A percentile compares a stretch with the other conserved stretches of the same genome.
These are phyloP conservation scores for Metallyticus violacea DNA, from an alignment of 2,888 invertebrate genomes.

Conservation along the genomic window DNA sequence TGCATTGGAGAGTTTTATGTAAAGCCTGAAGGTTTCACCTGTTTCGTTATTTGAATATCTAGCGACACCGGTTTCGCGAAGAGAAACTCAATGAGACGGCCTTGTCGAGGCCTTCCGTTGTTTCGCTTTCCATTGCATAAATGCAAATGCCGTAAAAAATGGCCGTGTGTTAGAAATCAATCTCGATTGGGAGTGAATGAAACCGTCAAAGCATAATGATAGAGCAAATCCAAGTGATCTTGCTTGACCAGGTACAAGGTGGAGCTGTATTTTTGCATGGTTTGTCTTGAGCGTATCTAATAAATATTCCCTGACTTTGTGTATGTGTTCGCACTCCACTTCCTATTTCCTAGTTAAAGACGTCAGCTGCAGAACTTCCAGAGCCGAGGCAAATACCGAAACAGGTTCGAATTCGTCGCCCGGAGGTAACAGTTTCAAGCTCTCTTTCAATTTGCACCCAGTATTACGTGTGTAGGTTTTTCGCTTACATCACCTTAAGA, in stretches of 20 bases:
- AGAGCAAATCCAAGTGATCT: neutral
- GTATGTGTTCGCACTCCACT: neutral
- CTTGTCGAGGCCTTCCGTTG: neutral
- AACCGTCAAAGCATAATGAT: neutral
- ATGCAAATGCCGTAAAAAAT: too few relatives aligned
- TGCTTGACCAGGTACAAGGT: neutral
- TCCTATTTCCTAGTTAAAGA: slow-evolving; percentile 3
- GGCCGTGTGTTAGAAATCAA: neutral
- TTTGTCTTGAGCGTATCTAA: neutral
- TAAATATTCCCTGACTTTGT: neutral
- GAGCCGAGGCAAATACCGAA: neutral
- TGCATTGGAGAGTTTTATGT: neutral
- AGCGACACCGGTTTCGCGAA: neutral
- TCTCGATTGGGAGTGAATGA: neutral
- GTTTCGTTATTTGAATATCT: neutral
- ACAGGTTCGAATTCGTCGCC: neutral
- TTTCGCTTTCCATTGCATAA: neutral
- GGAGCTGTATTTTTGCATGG: neutral
- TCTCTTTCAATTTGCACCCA: neutral
- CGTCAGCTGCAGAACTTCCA: neutral
- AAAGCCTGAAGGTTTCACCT: neutral
- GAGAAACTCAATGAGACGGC: neutral
- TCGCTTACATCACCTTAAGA: neutral
- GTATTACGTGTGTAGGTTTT: neutral
- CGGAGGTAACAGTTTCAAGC: neutral